Evolutionary conservation across 2,113 vertebrate genomes (phyloP), one percentile per base, ranked within the genome.

Genomic region (Elephas maximus): DNA sequence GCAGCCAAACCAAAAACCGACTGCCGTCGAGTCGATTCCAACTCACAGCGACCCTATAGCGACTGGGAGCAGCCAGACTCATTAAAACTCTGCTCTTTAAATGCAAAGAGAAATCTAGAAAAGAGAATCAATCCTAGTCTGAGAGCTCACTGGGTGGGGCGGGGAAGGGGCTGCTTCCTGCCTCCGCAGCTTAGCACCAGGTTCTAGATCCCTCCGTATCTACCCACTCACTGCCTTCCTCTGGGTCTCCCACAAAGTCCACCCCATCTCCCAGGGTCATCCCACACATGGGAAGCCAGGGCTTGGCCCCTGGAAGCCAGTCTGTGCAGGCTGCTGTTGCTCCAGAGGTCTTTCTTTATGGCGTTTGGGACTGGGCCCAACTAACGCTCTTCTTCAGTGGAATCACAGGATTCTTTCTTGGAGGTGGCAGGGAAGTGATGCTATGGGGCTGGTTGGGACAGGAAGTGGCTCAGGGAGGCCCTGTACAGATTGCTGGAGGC

Each of bases 361-460:
- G 92, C 88, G 88, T 90, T 92, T 90, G 51, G 88, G 81, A 86
- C 80, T 90, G 97, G 96, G 91, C 90, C 96, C 90, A 74, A 95
- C 86, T 77, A 90, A 95, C 77, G 88, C 83, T 81, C 84, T 84
- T 92, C 67, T 95, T 82, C 82, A 77, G 86, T 80, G 69, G 86
- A 90, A 78, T 92, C 81, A 53, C 91, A 87, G 92, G 92, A 74
- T 71, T 94, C 92, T 77, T 95, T 96, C 90, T 94, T 8, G 83
- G 96, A 91, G 65, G 69, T 73, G 8, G 0, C 80, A 60, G 51
- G 87, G 92, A 79, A 74, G 5, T 57, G 24, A 44, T 63, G 62
- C 37, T 44, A 14, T 0, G 90, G 44, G 11, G 67, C 93, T 74
- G 81, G 28, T 33, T 11, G 85, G 53, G 21, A 44, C 67, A 60